Base-by-base conservation (phyloP, 1,140 invertebrate genomes). In the Nixonia krombeini region DNA sequence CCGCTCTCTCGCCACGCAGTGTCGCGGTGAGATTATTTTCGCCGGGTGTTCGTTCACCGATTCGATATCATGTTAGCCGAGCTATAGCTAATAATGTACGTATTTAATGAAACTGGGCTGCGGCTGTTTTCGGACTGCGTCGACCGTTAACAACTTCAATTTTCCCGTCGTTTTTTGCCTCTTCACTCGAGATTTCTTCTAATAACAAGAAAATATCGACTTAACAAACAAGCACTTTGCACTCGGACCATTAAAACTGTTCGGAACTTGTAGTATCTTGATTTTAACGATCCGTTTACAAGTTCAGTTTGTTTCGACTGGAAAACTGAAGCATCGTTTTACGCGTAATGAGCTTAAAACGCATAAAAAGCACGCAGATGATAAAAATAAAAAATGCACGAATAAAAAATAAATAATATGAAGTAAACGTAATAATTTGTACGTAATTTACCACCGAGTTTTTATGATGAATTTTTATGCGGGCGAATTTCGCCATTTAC, bases 21-120 rank as follows among this genome's bases (percentile, higher is more conserved):
- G 57, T 58, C 56, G 64, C 47, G 64, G 45, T 53, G 66, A 66
- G 71, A 70, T 73, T 70, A 70, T 73, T 67, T 73, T 67, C 66
- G 58, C 62, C 50, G 49, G 41, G 17, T 63, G 56, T 52, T 56
- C 62, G 57, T 58, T 58, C 51, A 38, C 31, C 55, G 53, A 51
- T 69, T 70, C 70, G 63, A 70, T 70, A 70, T 57, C 58, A 49
- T 41, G 57, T 47, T 72, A 31, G 41, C 58, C 52, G 55, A 69
- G 51, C 28, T 65, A 58, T 61, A 49, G 53, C 58, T 69, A 72
- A 72, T 72, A 65, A 72, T 61, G 53, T 56, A 45, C 56, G 64
- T 63, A 68, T 68, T 67, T 72, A 68, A 72, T 72, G 47, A 56
- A 64, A 56, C 46, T 52, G 40, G 44, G 61, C 41, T 51, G 52